These are phyloP conservation scores for Gonocerus acuteangulatus DNA, from an alignment of 2,888 invertebrate species.

Conservation along the genomic window DNA sequence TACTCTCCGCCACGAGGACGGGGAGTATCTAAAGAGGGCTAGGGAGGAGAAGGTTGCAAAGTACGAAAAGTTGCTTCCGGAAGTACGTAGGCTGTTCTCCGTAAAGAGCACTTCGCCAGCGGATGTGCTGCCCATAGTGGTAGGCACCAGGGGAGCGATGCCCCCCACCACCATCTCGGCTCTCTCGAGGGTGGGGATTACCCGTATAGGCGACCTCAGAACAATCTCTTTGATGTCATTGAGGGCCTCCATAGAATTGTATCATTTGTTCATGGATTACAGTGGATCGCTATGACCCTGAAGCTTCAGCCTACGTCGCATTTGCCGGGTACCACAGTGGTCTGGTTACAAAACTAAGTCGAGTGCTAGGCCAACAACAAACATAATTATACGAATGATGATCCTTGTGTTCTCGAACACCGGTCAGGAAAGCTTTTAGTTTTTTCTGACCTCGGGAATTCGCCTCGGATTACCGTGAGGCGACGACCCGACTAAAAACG, in stretches of 20 bases:
- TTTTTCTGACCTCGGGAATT: too few relatives aligned
- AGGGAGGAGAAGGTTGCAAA: conserved; percentile 39
- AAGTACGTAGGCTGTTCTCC: conserved; percentile 29
- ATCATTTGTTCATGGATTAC: conserved; percentile 40
- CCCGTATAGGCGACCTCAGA: conserved; percentile 29
- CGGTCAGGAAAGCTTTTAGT: too few relatives aligned
- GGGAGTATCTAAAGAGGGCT: conserved; percentile 36
- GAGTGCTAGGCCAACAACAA: too few relatives aligned
- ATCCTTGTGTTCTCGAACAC: too few relatives aligned
- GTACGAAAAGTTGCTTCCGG: conserved; percentile 36
- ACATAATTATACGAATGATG: too few relatives aligned
- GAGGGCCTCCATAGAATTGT: conserved; percentile 39
- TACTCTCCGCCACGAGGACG: conserved; percentile 37
- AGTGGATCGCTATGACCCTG: conserved; percentile 29
- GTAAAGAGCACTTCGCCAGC: conserved; percentile 16
- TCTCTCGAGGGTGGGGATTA: conserved; percentile 37
- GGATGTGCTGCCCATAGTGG: conserved; percentile 40
- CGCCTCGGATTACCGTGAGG: too few relatives aligned
- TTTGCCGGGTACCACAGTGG: too few relatives aligned
- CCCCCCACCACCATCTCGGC: conserved; percentile 38
- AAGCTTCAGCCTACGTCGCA: neutral
- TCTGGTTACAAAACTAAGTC: too few relatives aligned
- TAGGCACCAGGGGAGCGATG: conserved; percentile 41
- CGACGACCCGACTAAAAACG: too few relatives aligned
- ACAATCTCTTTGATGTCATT: conserved; percentile 40